These are phyloP conservation scores for Hartigia nigra DNA, from an alignment of 2,888 invertebrate genomes.

Conservation along the genomic window DNA sequence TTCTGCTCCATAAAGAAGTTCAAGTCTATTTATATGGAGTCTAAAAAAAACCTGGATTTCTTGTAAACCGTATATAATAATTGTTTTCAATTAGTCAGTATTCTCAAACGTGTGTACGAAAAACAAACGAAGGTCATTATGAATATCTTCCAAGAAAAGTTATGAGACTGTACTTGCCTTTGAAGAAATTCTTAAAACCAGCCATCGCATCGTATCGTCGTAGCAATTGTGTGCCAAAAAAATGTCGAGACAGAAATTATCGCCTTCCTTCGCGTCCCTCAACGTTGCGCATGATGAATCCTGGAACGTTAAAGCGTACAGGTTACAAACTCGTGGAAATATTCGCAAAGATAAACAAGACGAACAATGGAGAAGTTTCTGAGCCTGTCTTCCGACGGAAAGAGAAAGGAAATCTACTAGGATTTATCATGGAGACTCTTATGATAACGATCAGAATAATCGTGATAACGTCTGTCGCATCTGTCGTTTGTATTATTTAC, in stretches of 20 bases:
- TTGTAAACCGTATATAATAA: background rate
- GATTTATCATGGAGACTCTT: conserved; percentile 25
- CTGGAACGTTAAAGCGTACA: conserved; percentile 6
- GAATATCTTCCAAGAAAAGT: background rate
- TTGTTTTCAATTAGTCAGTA: background rate
- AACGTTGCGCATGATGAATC: background rate
- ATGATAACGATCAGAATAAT: conserved; percentile 35
- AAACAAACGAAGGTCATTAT: background rate
- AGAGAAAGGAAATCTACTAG: background rate
- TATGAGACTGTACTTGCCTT: background rate
- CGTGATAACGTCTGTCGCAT: conserved; percentile 37
- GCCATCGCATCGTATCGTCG: background rate
- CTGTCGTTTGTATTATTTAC: conserved; percentile 35
- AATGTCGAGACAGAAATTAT: background rate
- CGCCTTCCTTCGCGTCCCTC: background rate
- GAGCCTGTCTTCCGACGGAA: background rate
- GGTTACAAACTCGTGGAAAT: conserved; percentile 11
- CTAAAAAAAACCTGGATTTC: background rate
- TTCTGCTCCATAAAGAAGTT: background rate
- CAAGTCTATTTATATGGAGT: too few species aligned
- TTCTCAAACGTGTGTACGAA: background rate
- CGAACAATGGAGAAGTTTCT: background rate
- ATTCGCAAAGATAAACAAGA: conserved; percentile 24
- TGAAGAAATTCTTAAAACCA: background rate
- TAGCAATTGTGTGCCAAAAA: background rate